Base-by-base conservation (phyloP, 2,888 invertebrate genomes). In the Chalcosyrphus nemorum region DNA sequence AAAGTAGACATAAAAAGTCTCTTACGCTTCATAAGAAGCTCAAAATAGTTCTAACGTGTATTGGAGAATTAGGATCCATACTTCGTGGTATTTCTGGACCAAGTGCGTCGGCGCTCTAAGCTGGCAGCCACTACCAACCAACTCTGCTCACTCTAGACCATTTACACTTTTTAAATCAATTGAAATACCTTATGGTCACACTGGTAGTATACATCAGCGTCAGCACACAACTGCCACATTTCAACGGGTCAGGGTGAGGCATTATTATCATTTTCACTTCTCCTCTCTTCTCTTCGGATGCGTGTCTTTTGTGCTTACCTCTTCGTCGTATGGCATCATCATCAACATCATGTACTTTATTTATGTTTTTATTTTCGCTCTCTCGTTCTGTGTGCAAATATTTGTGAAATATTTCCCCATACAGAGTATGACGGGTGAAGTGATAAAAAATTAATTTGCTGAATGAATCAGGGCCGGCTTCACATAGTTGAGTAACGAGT, bases 231-330 rank as follows among this genome's bases (percentile, higher is more conserved):
- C 47, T 27, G 6, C 45, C 32, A 57, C 24, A 65, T 78, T 57
- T 74, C 66, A 66, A 57, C 84, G 57, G 84, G 84, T 84, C 84
- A 84, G 80, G 80, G 84, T 84, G 70, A 80, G 70, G 59, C 63
- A 45, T 54, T 78, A 59, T 75, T 78, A 61, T 29, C 59, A 56
- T 56, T 56, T 78, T 63, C 56, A 32, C 54, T 13, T 27, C 32
- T 32, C 45, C 13, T 54, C n/a, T n/a, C n/a, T n/a, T n/a, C n/a
- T 66, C 32, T 32, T 65, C 15, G 61, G 45, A 50, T 66, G 50
- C 65, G 61, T n/a, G n/a, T 81, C 63, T 65, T 74, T 78, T 17
- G 71, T 61, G 52, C 57, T 63, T 29, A 63, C 50, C 57, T 71
- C 38, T 52, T 65, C 32, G 43, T 59, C 59, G 56, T 43, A 52